A percentile compares a stretch with the other conserved stretches of the same genome.
Conservation (phyloP, 2,113 vertebrate genomes). For the Leuciscus idus region DNA sequence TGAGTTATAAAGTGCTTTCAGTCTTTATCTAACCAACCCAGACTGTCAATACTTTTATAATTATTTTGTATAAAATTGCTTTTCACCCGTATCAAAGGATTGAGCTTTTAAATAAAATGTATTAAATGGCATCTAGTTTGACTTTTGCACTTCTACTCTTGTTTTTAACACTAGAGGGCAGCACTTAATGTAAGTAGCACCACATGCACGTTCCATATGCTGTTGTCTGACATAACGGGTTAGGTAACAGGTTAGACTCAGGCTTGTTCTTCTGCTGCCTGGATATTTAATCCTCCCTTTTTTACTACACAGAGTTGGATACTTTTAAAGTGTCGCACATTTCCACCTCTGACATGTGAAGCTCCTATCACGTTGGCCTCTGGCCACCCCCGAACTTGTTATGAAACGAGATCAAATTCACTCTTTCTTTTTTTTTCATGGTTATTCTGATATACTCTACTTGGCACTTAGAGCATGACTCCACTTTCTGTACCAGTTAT, state of each 20-base stretch:
- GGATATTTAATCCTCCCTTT: neutral
- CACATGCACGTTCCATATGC: neutral
- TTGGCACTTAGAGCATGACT: slow-evolving; percentile 7
- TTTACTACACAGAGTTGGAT: neutral
- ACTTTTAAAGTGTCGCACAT: neutral
- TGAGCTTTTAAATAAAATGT: neutral
- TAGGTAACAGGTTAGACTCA: slow-evolving; percentile 1
- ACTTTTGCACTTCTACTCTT: neutral
- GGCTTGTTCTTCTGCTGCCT: neutral
- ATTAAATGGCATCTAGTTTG: neutral
- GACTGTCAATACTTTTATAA: neutral
- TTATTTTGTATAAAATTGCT: neutral
- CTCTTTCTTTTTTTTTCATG: too few species aligned
- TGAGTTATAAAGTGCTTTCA: neutral
- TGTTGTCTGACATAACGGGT: slow-evolving; percentile 7
- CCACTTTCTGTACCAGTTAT: slow-evolving; percentile 1
- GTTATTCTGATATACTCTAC: neutral
- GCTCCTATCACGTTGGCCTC: neutral
- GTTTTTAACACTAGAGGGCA: slow-evolving; percentile 30
- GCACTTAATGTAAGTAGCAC: neutral
- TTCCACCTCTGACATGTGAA: neutral
- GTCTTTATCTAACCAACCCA: slow-evolving; percentile 1
- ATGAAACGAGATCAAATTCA: neutral
- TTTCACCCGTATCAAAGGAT: neutral
- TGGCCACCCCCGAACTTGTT: neutral